Percentiles rank a stretch among this genome's conserved stretches.
These are phyloP conservation scores for Clusia tigrina DNA, from an alignment of 2,888 invertebrate genomes.

Conservation along the genomic window DNA sequence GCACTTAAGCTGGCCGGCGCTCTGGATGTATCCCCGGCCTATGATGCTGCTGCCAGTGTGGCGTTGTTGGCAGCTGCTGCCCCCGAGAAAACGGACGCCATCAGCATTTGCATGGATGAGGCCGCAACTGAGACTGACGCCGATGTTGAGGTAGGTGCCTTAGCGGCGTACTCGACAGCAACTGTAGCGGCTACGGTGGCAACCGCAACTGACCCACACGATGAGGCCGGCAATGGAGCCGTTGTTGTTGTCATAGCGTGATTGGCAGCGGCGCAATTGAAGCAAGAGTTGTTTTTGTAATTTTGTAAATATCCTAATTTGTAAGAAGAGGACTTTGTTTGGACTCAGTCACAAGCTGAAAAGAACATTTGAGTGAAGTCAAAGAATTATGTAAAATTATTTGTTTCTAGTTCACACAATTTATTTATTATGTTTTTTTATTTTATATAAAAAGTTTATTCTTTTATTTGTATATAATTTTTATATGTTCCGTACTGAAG, in stretches of 20 bases:
- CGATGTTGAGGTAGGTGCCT: too few relatives aligned
- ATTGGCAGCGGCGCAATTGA: slow-evolving; percentile 44
- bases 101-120: slow-evolving; percentile 14
- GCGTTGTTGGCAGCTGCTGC: slow-evolving; percentile 2
- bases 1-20: slow-evolving; percentile 33
- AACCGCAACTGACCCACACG: slow-evolving; percentile 41
- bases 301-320: slow-evolving; percentile 19
- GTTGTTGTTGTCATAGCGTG: slow-evolving; percentile 53
- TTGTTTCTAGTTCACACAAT: background rate
- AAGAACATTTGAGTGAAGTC: background rate
- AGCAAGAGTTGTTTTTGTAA: slow-evolving; percentile 34
- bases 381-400: background rate
- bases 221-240: slow-evolving; percentile 42
- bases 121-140: slow-evolving; percentile 22
- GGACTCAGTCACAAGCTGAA: background rate
- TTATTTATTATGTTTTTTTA: background rate
- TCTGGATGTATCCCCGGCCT: slow-evolving; percentile 31
- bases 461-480: background rate
- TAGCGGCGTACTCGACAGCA: too few relatives aligned
- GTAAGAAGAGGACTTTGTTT: too few relatives aligned
- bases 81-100: background rate
- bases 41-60: slow-evolving; percentile 30
- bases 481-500: background rate
- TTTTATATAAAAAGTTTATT: background rate
- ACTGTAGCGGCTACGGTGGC: slow-evolving; percentile 44